These are phyloP conservation scores for Eolophus roseicapilla DNA, from an alignment of 2,113 vertebrate species.

Conservation along the genomic window DNA sequence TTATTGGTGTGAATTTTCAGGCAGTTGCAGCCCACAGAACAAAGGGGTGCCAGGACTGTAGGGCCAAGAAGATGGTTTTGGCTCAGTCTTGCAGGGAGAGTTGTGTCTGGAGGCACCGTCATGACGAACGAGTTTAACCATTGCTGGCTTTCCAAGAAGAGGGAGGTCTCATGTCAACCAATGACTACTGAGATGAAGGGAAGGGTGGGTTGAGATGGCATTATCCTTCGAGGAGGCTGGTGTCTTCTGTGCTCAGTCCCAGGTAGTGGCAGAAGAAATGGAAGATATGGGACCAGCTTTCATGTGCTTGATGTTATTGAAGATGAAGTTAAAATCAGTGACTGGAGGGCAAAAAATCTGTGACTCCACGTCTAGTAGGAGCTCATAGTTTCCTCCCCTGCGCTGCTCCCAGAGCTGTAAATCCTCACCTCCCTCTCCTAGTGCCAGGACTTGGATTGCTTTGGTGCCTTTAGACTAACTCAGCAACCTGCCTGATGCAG, in stretches of 20 bases:
- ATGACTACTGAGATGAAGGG: background rate
- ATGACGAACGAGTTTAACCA: background rate
- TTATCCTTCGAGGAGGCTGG: background rate
- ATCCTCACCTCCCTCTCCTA: background rate
- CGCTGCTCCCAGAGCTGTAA: background rate
- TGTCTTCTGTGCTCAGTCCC: background rate
- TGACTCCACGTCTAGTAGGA: background rate
- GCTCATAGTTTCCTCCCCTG: background rate
- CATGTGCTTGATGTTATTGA: background rate
- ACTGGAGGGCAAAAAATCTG: background rate
- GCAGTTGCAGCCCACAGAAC: background rate
- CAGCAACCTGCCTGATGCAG: background rate
- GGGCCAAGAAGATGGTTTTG: background rate
- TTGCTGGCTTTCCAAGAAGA: background rate
- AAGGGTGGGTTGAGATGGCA: background rate
- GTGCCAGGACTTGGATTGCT: background rate
- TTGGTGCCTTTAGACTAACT: background rate
- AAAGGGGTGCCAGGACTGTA: background rate
- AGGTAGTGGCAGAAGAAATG: background rate
- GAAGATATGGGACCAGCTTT: background rate
- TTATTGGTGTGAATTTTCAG: background rate
- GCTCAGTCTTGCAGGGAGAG: background rate
- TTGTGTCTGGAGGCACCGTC: background rate
- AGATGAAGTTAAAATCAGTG: background rate
- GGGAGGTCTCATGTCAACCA: background rate